Evolutionary conservation across 2,113 vertebrate species (phyloP), one percentile per base, ranked within the genome.

Genomic region (Centropus bengalensis): DNA sequence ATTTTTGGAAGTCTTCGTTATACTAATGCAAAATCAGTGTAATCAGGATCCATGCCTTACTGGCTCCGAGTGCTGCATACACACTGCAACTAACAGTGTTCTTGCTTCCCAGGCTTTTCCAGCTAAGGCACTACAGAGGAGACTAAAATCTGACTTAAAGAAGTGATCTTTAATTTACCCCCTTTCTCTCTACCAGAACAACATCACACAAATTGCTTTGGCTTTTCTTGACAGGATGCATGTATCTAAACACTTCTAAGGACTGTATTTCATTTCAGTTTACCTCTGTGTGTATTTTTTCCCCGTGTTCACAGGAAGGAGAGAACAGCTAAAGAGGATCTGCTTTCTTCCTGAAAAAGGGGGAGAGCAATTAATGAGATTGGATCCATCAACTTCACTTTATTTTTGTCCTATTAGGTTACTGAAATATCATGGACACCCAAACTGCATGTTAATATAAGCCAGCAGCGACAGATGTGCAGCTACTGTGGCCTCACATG

Each of bases 351-450:
- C 26, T 73, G 51, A 80, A 89, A 23, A 75, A 67, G 23, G 18
- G 63, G 26, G 12, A 63, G 5, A 7, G 26, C 26, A 47, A 14
- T 66, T 45, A 0, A 32, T 22, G 18, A 84, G 30, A 63, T 69
- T 54, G 66, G 22, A 64, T 66, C 14, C 15, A 18, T 28, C n/a
- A 55, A 8, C 64, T 84, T 82, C 51, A 79, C 0, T 0, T 42
- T 0, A 0, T 38, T 27, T 63, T 66, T 89, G 32, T 76, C 28
- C 38, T 42, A 33, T 38, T 69, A 0, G 0, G 49, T 77, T 75
- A 47, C 47, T 86, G 56, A 81, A 83, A 59, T 30, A 63, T 27
- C 26, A 22, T 3, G 12, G 52, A 32, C 40, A 70, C 23, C 13
- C 71, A 77, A 88, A 55, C 4, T 3, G 23, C 24, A 44, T 7